A percentile compares a stretch with the other conserved stretches of the same genome.
phyloP scores from a whole-genome alignment of 1,140 invertebrate genomes.

The Samia ricini region DNA sequence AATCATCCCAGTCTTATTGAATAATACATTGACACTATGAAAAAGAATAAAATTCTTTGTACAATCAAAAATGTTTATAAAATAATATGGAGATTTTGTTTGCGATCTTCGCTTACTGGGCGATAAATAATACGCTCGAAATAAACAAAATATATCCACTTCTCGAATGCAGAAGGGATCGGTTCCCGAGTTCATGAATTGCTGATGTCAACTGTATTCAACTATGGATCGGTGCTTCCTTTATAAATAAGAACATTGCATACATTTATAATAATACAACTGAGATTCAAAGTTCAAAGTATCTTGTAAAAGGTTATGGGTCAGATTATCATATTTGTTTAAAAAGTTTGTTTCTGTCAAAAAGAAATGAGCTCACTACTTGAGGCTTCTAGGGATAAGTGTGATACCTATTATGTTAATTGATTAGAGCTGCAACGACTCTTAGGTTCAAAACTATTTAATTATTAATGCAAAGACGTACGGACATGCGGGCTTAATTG shows the following conservation, averaged over 20 bases:
- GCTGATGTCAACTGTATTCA: constrained; percentile 47
- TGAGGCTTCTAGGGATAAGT: not conserved
- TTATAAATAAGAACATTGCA: constrained; percentile 42
- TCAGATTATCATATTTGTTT: constrained; percentile 9
- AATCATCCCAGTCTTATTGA: constrained; percentile 4
- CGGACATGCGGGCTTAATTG: not conserved
- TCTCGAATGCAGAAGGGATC: constrained; percentile 21
- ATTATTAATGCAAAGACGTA: not conserved
- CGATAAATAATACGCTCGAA: constrained; percentile 33
- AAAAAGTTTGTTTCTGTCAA: no score
- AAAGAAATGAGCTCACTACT: not conserved
- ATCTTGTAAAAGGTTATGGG: constrained; percentile 20
- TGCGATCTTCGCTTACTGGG: constrained; percentile 9
- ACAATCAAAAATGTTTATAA: not conserved
- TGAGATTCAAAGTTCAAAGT: constrained; percentile 16
- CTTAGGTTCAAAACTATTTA: not conserved
- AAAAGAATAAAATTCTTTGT: not conserved
- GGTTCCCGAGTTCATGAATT: constrained; percentile 38
- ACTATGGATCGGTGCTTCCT: constrained; percentile 30
- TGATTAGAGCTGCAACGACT: not conserved
- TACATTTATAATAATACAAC: constrained; percentile 33
- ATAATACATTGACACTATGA: not conserved
- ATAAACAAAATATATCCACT: constrained; percentile 36
- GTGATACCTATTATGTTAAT: not conserved
- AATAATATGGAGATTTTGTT: constrained; percentile 9